phyloP scores from a whole-genome alignment of 2,797 vertebrate genomes.

The Crocodylus rhombifer region DNA sequence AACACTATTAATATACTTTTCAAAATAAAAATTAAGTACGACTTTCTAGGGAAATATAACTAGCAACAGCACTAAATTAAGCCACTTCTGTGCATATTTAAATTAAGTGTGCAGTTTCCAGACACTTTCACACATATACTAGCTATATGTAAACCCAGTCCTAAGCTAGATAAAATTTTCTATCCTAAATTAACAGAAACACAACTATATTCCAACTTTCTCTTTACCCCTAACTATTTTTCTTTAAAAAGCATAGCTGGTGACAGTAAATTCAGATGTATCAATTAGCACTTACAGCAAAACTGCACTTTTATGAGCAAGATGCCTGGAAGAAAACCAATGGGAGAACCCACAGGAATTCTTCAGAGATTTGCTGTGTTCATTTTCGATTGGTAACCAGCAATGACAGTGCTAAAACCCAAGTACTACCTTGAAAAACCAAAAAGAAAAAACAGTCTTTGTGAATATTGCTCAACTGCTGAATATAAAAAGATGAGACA shows the following conservation, averaged over 20 bases:
- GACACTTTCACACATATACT: background rate
- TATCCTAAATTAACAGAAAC: background rate
- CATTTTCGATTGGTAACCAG: background rate
- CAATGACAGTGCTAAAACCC: background rate
- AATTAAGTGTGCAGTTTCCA: background rate
- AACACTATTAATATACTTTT: too few species aligned
- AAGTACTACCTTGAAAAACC: background rate
- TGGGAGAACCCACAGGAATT: background rate
- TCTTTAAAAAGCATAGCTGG: background rate
- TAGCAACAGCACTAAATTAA: too few species aligned
- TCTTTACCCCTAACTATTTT: background rate
- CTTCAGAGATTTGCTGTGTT: background rate
- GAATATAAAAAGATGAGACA: background rate
- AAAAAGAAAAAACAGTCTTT: background rate
- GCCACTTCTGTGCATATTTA: too few species aligned
- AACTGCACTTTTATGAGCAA: background rate
- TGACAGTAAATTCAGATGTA: background rate
- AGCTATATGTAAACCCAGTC: background rate
- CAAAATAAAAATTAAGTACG: too few species aligned
- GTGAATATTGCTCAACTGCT: background rate
- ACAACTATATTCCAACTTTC: background rate
- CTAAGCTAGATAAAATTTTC: too few species aligned
- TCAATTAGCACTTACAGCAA: background rate
- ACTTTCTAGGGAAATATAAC: too few species aligned
- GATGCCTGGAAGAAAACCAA: background rate